Evolutionary conservation across 2,113 vertebrate genomes (phyloP).

Genomic region (Heliornis fulica): DNA sequence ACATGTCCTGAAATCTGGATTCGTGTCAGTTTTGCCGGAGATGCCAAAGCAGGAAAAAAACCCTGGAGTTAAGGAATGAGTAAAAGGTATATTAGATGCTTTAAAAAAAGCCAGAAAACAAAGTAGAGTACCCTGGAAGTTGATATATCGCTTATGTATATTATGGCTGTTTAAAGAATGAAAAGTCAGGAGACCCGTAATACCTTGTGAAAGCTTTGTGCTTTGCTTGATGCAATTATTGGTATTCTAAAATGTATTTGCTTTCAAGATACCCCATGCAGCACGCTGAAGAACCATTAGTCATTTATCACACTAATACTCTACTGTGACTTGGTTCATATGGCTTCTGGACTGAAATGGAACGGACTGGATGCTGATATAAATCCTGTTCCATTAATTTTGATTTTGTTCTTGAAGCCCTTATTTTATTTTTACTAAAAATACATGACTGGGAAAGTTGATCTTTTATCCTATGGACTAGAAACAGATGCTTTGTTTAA

Average conservation of each 20-base stretch:
- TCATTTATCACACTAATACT: conserved; percentile 11
- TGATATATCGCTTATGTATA: conserved; percentile 1
- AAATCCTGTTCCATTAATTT: conserved; percentile 16
- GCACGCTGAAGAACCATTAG: neutral
- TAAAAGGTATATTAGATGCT: neutral
- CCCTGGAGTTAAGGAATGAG: neutral
- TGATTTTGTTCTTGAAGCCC: neutral
- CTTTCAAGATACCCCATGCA: neutral
- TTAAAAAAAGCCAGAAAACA: neutral
- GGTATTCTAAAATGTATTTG: conserved; percentile 43
- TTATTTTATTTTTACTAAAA: conserved; percentile 27
- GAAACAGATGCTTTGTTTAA: conserved; percentile 13
- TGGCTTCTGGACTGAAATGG: neutral
- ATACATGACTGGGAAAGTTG: neutral
- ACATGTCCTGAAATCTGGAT: neutral
- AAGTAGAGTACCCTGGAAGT: neutral
- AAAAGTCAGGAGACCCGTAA: neutral
- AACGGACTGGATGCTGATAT: neutral
- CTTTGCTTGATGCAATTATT: conserved; percentile 12
- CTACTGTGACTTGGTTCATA: neutral
- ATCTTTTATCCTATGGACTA: conserved; percentile 3
- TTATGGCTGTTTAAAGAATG: conserved; percentile 11
- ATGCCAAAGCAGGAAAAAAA: neutral
- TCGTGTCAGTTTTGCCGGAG: neutral
- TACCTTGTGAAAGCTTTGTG: conserved; percentile 1